Evolutionary conservation across 2,797 vertebrate genomes (phyloP).

Genomic region (Lepus oiostolus): DNA sequence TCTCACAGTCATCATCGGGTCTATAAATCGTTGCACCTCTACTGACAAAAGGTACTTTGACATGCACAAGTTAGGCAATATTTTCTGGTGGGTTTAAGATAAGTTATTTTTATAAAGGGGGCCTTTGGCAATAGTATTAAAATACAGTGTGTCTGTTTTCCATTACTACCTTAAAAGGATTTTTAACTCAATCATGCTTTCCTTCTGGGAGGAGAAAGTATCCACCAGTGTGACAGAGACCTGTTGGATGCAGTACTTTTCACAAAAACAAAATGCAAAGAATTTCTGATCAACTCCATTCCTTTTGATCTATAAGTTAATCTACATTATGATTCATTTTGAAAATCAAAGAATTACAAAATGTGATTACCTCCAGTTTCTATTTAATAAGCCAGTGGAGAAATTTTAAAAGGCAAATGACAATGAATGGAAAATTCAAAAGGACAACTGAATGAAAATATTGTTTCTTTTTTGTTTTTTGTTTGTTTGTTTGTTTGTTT

Average conservation of each 20-base stretch:
- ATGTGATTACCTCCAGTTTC: background rate
- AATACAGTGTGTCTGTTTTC: background rate
- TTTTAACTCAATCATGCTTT: background rate
- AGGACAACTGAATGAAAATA: background rate
- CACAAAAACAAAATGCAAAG: background rate
- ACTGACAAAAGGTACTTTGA: background rate
- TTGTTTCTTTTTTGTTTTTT: background rate
- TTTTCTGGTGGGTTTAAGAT: background rate
- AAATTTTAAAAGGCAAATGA: background rate
- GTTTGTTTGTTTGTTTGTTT: too few species aligned
- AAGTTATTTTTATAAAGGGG: background rate
- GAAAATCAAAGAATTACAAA: background rate
- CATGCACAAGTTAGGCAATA: background rate
- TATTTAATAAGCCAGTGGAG: background rate
- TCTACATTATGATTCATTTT: background rate
- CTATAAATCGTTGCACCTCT: background rate
- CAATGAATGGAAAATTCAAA: background rate
- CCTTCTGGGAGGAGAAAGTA: background rate
- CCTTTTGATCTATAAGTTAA: background rate
- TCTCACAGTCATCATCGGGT: accelerated
- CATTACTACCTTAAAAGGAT: background rate
- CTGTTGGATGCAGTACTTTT: background rate
- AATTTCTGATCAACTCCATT: background rate
- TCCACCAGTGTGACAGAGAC: background rate
- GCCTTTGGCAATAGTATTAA: background rate